Evolutionary conservation across 2,113 vertebrate species (phyloP).

Genomic region (Bombycilla garrulus): DNA sequence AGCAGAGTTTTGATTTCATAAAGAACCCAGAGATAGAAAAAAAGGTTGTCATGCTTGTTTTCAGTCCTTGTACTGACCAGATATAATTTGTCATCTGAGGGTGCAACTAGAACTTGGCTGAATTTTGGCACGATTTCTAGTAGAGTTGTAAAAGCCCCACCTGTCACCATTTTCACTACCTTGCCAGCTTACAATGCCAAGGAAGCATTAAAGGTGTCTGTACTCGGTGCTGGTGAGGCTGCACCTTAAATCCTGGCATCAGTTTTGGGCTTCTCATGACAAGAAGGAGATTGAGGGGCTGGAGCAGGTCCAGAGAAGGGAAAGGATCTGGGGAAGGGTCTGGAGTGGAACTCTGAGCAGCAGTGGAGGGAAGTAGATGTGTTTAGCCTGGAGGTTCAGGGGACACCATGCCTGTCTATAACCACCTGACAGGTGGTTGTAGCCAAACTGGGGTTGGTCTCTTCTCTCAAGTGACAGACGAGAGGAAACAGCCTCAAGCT

Average conservation of each 20-base stretch:
- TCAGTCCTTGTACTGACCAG: background rate
- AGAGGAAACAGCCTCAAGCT: background rate
- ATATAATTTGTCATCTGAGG: slow-evolving; percentile 42
- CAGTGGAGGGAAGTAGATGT: background rate
- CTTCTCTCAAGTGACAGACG: background rate
- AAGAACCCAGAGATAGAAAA: background rate
- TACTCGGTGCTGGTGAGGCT: background rate
- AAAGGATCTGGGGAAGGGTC: background rate
- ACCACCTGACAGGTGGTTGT: background rate
- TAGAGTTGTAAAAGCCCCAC: slow-evolving; percentile 29
- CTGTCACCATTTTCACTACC: slow-evolving; percentile 8
- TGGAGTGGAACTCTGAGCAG: background rate
- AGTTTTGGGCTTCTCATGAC: background rate
- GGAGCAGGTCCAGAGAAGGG: background rate
- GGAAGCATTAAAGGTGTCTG: background rate
- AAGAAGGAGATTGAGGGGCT: background rate
- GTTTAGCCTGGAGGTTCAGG: background rate
- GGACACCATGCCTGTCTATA: background rate
- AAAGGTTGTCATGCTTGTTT: background rate
- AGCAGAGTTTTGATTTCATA: background rate
- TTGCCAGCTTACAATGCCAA: background rate
- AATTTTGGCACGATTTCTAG: slow-evolving; percentile 36
- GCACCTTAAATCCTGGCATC: background rate
- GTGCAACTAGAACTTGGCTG: slow-evolving; percentile 4
- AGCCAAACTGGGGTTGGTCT: background rate